Evolutionary conservation across 92 coral and sea anemone genomes (phyloP).

Genomic region (Siderastrea siderea): DNA sequence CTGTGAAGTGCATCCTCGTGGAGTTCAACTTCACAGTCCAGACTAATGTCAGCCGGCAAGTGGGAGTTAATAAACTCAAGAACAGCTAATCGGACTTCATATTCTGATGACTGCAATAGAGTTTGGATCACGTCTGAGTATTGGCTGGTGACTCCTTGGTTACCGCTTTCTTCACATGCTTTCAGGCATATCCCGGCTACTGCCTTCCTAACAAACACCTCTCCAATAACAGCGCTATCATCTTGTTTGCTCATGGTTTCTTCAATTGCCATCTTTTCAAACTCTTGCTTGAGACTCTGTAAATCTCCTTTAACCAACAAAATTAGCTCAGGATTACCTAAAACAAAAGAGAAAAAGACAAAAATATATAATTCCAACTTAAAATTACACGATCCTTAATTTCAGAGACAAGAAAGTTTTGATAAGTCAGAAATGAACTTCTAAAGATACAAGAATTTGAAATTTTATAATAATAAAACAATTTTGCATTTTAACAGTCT

Average conservation of each 20-base stretch:
- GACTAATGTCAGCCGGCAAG: conserved; percentile 30
- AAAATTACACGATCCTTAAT: not conserved
- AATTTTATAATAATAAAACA: too few relatives aligned
- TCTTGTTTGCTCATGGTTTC: conserved; percentile 7
- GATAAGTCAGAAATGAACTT: not conserved
- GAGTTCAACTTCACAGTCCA: not conserved
- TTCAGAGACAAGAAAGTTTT: not conserved
- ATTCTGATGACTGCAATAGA: conserved; percentile 68
- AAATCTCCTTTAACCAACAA: not conserved
- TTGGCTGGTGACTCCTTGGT: not conserved
- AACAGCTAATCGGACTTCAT: conserved; percentile 78
- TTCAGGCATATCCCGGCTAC: conserved; percentile 64
- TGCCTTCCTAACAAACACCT: conserved; percentile 66
- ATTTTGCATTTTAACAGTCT: too few relatives aligned
- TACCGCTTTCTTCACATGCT: conserved; percentile 18
- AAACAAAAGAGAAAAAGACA: not conserved
- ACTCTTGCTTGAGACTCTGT: conserved; percentile 16
- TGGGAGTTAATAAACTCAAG: conserved; percentile 60
- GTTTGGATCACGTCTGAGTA: conserved; percentile 6
- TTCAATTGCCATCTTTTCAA: conserved; percentile 12
- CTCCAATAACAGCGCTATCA: conserved; percentile 54
- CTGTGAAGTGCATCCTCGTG: not conserved
- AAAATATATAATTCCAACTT: not conserved
- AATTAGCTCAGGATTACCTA: not conserved
- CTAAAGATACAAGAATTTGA: not conserved